A percentile compares a stretch with the other conserved stretches of the same genome.
Evolutionary conservation across 2,888 invertebrate species (phyloP).

Genomic region (Priocnemis perturbator): DNA sequence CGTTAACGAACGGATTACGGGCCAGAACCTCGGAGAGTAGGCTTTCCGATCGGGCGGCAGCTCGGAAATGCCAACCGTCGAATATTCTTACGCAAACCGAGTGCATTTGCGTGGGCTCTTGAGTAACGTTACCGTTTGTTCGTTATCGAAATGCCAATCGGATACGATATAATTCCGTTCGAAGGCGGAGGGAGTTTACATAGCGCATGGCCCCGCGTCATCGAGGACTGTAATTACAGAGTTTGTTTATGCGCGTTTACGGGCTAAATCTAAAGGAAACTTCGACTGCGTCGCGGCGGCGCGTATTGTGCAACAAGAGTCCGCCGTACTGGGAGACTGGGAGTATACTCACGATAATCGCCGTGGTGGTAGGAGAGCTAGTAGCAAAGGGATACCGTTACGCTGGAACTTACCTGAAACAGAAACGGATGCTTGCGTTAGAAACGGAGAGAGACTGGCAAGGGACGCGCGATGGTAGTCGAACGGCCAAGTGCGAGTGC

Average conservation of each 20-base stretch:
- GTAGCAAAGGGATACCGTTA: slow-evolving; percentile 53
- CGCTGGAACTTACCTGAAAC: slow-evolving; percentile 58
- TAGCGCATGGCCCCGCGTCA: not conserved
- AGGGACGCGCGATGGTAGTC: slow-evolving; percentile 1
- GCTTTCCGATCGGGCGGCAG: no score
- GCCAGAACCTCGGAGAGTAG: no score
- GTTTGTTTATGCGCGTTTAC: slow-evolving; percentile 21
- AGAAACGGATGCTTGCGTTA: slow-evolving; percentile 46
- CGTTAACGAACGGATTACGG: not conserved
- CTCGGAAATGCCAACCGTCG: no score
- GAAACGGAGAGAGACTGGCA: slow-evolving; percentile 19
- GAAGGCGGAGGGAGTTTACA: not conserved
- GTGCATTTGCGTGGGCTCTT: no score
- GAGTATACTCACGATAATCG: slow-evolving; percentile 34
- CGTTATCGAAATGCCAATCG: slow-evolving; percentile 3
- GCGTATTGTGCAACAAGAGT: slow-evolving; percentile 28
- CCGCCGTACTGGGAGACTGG: slow-evolving; percentile 20
- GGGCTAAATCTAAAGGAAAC: slow-evolving; percentile 21
- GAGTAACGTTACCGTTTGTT: not conserved
- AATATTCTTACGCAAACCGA: no score
- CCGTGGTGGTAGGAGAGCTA: slow-evolving; percentile 27
- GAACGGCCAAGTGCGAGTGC: no score
- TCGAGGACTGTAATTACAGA: not conserved
- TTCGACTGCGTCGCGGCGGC: slow-evolving; percentile 4
- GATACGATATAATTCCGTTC: not conserved